A percentile compares a stretch with the other conserved stretches of the same genome.
Evolutionary conservation across 2,797 vertebrate genomes (phyloP).

Genomic region (Peromyscus melanophrys): DNA sequence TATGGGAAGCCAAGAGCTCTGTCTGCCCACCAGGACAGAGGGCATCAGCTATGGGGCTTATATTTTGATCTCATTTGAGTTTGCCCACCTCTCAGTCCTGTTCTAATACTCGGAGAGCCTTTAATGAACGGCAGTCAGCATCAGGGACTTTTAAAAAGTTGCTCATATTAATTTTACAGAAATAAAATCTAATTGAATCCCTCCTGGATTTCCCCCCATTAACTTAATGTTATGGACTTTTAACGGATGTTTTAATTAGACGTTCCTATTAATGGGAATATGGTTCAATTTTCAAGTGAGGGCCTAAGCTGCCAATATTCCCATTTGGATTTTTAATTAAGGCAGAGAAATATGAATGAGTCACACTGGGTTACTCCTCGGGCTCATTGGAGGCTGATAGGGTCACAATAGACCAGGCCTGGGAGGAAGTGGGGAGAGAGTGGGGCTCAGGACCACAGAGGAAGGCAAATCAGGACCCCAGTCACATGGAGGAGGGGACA

Average conservation of each 20-base stretch:
- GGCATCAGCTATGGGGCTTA: accelerated
- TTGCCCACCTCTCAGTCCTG: constrained; percentile 17
- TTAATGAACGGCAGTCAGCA: constrained; percentile 69
- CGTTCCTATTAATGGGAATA: constrained; percentile 85
- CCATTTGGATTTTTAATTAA: constrained; percentile 85
- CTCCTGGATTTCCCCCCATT: constrained; percentile 83
- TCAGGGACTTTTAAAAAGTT: constrained; percentile 82
- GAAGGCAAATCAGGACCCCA: not conserved
- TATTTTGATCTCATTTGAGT: not conserved
- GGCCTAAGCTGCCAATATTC: constrained; percentile 83
- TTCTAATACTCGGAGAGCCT: constrained; percentile 70
- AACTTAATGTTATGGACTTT: constrained; percentile 87
- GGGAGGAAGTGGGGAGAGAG: accelerated
- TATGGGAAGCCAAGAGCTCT: not conserved
- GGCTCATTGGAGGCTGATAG: constrained; percentile 23
- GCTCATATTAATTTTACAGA: constrained; percentile 86
- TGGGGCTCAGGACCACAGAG: accelerated
- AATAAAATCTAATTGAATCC: constrained; percentile 84
- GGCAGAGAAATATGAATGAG: constrained; percentile 79
- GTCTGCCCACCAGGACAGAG: not conserved
- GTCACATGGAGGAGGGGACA: not conserved
- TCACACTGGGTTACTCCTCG: constrained; percentile 65
- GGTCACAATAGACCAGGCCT: constrained; percentile 68
- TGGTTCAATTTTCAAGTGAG: constrained; percentile 84
- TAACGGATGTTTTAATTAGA: constrained; percentile 89